These are phyloP conservation scores for Gymnorhina tibicen DNA, from an alignment of 2,113 vertebrate genomes.

Conservation along the genomic window DNA sequence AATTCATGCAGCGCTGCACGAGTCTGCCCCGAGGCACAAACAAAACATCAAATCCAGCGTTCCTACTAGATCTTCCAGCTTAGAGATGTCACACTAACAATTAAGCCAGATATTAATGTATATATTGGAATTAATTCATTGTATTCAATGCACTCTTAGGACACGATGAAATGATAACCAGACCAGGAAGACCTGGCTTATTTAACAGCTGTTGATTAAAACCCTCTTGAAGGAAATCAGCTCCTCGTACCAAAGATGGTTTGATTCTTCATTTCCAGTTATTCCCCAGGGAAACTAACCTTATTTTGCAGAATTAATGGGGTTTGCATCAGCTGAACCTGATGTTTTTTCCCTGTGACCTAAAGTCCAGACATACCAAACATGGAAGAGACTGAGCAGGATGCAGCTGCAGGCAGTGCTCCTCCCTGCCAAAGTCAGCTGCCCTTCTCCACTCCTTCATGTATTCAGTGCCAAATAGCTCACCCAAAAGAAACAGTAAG, in stretches of 20 bases:
- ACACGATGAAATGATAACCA: background rate
- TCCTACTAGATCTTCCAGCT: background rate
- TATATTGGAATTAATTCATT: background rate
- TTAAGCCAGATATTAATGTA: background rate
- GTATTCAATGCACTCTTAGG: background rate
- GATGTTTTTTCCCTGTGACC: background rate
- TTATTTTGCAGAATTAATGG: background rate
- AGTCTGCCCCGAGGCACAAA: background rate
- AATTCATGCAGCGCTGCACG: background rate
- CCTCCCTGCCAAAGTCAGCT: slow-evolving; percentile 19
- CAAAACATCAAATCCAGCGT: background rate
- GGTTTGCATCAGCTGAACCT: background rate
- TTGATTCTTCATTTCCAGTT: background rate
- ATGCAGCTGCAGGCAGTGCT: background rate
- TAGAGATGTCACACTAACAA: background rate
- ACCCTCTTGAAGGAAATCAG: background rate
- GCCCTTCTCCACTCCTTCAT: background rate
- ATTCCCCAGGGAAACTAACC: background rate
- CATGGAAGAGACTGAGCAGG: background rate
- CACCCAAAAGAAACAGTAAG: background rate
- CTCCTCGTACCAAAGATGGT: background rate
- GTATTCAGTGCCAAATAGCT: background rate
- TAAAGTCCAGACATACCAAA: background rate
- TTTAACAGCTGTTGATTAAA: background rate
- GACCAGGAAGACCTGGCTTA: background rate